Base-by-base conservation (phyloP, 2,797 vertebrate species). In the Sebastes elongatus region DNA sequence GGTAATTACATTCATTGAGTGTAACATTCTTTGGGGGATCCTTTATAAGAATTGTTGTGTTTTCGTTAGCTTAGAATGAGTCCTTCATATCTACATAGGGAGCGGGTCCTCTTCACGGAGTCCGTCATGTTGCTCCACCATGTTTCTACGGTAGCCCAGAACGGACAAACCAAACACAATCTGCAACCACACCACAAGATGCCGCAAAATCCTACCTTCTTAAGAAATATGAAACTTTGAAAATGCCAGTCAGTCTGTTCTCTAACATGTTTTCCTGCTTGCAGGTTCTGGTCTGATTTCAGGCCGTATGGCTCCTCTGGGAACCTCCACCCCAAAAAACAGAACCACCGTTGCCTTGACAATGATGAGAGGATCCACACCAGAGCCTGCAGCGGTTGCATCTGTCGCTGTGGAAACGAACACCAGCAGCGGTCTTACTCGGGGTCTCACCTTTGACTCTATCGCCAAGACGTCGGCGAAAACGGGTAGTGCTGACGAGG, bases 301-400 rank as follows among this genome's bases (percentile, higher is more conserved):
- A 63, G 78, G 71, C 23, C 30, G 2, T 2, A 11, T 71, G 23
- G 25, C 28, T 71, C 86, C 88, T 59, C 53, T 82, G 33, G 55
- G 86, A n/a, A 75, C 87, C 35, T 92, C 89, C 67, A 92, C 88
- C 59, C 90, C 88, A 2, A 91, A 92, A 86, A 83, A 55, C 61
- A 84, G 49, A 82, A 71, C 73, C 64, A 55, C 67, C 5, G 46
- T 87, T 59, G 78, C 60, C 22, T 53, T 64, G 52, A 86, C 78
- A 27, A 80, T 25, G 7, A 81, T n/a, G 22, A 71, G 69, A 33
- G 69, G 22, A 27, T 5, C 46, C 10, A 7, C 69, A 64, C 14
- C 57, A 20, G 57, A 64, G 49, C 30, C 71, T n/a, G 10, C 46
- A 53, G 18, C 20, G 2, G 52, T 16, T 38, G 52, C 18, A 28